Conservation (phyloP, 2,888 invertebrate genomes). For the Mantis religiosa region DNA sequence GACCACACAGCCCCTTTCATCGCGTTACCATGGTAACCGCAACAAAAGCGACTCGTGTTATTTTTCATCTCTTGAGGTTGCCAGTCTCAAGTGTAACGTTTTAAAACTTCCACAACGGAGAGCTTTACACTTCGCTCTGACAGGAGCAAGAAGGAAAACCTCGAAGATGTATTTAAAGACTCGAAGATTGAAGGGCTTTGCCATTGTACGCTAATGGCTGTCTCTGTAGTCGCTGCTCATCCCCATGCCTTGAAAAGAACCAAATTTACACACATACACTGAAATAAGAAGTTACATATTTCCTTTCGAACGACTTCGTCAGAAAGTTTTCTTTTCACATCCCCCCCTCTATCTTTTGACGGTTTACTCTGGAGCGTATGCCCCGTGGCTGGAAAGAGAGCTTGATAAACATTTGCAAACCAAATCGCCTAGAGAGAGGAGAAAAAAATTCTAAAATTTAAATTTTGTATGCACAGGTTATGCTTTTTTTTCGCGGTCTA, state of each 20-base stretch:
- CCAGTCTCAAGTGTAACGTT: background rate
- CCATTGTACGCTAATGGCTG: background rate
- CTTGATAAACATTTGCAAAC: constrained; percentile 21
- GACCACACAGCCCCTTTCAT: background rate
- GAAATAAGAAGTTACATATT: background rate
- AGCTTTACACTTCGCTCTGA: background rate
- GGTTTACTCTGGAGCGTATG: background rate
- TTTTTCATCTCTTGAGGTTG: background rate
- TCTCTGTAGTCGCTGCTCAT: background rate
- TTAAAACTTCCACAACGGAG: background rate
- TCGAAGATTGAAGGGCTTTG: background rate
- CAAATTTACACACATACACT: background rate
- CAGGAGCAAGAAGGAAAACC: background rate
- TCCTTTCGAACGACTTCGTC: background rate
- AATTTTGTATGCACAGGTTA: background rate
- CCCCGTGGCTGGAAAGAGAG: background rate
- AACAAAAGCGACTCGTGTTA: background rate
- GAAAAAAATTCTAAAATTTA: constrained; percentile 1
- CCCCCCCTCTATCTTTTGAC: background rate
- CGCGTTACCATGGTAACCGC: background rate
- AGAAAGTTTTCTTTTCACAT: background rate
- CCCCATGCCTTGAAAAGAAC: background rate
- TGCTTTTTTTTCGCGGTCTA: background rate
- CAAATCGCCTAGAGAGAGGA: constrained; percentile 12
- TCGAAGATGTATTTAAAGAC: background rate